Conservation (phyloP, 2,113 vertebrate genomes). For the Pelecanus crispus region DNA sequence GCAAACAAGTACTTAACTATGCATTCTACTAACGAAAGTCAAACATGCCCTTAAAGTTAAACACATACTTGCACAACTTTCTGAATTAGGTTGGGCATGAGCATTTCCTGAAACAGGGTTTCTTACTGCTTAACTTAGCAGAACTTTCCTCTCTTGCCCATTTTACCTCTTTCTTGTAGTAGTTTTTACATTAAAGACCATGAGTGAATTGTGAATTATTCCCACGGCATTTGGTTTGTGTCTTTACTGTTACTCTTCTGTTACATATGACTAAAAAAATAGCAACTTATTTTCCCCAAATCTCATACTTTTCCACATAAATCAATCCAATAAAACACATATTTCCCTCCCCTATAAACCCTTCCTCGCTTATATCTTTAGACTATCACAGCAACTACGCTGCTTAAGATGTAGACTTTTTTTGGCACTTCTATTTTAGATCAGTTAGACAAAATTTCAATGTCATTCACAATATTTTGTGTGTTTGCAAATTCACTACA, state of each 20-base stretch:
- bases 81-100: background rate
- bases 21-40: background rate
- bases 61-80: background rate
- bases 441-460: slow-evolving; percentile 26
- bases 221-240: background rate
- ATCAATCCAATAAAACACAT: background rate
- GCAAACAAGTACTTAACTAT: background rate
- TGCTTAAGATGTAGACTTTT: background rate
- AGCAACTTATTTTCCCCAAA: background rate
- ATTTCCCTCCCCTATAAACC: background rate
- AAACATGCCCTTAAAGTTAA: background rate
- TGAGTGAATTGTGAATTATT: background rate
- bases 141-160: background rate
- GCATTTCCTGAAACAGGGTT: background rate
- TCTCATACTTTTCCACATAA: background rate
- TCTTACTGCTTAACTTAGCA: background rate
- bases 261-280: background rate
- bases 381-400: background rate
- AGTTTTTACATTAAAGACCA: background rate
- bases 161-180: background rate
- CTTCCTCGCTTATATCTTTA: background rate
- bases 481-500: slow-evolving; percentile 37
- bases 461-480: background rate
- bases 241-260: background rate
- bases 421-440: background rate